Conservation (phyloP, 2,113 vertebrate genomes). For the Lampris megalopsis region DNA sequence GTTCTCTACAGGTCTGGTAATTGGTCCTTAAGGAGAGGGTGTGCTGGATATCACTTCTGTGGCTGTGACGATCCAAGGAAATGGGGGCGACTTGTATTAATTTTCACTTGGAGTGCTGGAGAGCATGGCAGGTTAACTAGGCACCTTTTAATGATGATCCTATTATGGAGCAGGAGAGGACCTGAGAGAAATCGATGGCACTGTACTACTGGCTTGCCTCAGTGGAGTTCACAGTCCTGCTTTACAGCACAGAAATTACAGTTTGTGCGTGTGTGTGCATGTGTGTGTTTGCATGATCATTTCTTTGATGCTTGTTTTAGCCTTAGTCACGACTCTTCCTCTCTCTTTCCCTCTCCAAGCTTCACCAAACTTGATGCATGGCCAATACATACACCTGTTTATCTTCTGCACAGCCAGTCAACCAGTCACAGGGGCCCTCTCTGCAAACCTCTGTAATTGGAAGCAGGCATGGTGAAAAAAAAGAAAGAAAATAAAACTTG, state of each 20-base stretch:
- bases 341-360: slow-evolving; percentile 39
- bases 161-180: slow-evolving; percentile 72
- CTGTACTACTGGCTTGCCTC: slow-evolving; percentile 57
- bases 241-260: slow-evolving; percentile 44
- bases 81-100: slow-evolving; percentile 68
- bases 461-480: slow-evolving; percentile 65
- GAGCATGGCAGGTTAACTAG: slow-evolving; percentile 76
- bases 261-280: not conserved
- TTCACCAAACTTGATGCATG: slow-evolving; percentile 70
- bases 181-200: slow-evolving; percentile 69
- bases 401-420: slow-evolving; percentile 67
- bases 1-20: slow-evolving; percentile 70
- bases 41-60: slow-evolving; percentile 58
- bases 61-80: slow-evolving; percentile 56
- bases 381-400: slow-evolving; percentile 76
- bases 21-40: slow-evolving; percentile 72
- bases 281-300: slow-evolving; percentile 52
- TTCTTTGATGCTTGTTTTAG: slow-evolving; percentile 28
- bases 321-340: slow-evolving; percentile 12
- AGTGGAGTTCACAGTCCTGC: slow-evolving; percentile 56
- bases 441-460: slow-evolving; percentile 71
- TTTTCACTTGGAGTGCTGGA: slow-evolving; percentile 74
- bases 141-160: slow-evolving; percentile 78
- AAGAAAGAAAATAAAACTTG: slow-evolving; percentile 44
- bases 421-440: slow-evolving; percentile 67